These are phyloP conservation scores for Actinernus sp. DNA, from an alignment of 92 coral and sea anemone genomes.

Conservation along the genomic window DNA sequence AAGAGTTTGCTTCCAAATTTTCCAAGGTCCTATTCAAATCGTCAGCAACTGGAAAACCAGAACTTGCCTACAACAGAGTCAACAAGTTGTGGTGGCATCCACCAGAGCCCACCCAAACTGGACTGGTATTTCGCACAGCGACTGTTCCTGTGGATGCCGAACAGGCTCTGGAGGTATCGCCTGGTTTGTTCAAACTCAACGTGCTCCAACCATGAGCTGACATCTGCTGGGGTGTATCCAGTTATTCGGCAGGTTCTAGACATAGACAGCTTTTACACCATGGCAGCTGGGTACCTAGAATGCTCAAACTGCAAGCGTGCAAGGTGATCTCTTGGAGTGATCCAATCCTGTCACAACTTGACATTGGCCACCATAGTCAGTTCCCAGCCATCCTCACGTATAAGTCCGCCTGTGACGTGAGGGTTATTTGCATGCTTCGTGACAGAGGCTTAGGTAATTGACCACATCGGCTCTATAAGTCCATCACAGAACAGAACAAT, in stretches of 20 bases:
- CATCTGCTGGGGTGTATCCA: slow-evolving; percentile 46
- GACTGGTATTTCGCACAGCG: slow-evolving; percentile 15
- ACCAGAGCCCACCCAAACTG: slow-evolving; percentile 7
- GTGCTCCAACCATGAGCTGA: slow-evolving; percentile 12
- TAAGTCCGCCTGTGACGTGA: slow-evolving; percentile 71
- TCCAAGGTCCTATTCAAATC: no score
- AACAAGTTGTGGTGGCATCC: background rate
- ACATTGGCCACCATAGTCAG: slow-evolving; percentile 45
- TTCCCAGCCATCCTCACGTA: slow-evolving; percentile 61
- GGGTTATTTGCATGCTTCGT: slow-evolving; percentile 50
- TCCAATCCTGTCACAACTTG: slow-evolving; percentile 52
- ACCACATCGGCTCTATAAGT: slow-evolving; percentile 47
- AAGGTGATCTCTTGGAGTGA: slow-evolving; percentile 68
- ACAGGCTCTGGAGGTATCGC: slow-evolving; percentile 3
- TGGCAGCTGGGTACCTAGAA: slow-evolving; percentile 55
- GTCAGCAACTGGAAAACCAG: no score
- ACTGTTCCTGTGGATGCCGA: slow-evolving; percentile 14
- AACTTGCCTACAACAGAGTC: no score
- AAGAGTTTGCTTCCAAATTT: no score
- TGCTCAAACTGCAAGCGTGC: slow-evolving; percentile 31
- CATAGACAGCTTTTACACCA: slow-evolving; percentile 47
- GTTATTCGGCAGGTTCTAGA: slow-evolving; percentile 40
- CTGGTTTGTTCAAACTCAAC: slow-evolving; percentile 25
- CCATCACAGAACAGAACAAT: slow-evolving; percentile 49
- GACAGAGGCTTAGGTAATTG: slow-evolving; percentile 63